Evolutionary conservation across 2,888 invertebrate species (phyloP).

Genomic region (Nemotelus nigrinus): DNA sequence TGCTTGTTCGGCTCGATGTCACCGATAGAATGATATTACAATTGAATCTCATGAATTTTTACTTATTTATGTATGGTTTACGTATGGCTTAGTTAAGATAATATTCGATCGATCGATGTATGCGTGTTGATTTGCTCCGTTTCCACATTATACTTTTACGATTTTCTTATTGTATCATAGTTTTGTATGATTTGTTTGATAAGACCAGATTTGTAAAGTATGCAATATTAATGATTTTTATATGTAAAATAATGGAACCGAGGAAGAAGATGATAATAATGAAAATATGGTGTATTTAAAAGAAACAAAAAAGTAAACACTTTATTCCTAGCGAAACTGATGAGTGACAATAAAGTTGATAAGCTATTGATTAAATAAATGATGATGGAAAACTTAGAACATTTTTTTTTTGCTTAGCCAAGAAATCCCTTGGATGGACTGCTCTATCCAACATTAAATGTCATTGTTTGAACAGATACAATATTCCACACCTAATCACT

Average conservation of each 20-base stretch:
- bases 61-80: constrained; percentile 24
- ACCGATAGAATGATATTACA: neutral
- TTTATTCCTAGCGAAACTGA: constrained; percentile 37
- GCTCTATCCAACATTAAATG: too few relatives aligned
- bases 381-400: too few relatives aligned
- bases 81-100: neutral
- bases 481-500: too few relatives aligned
- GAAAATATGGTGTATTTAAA: constrained; percentile 19
- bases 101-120: constrained; percentile 31
- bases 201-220: neutral
- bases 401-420: too few relatives aligned
- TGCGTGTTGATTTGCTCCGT: constrained; percentile 17
- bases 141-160: neutral
- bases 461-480: too few relatives aligned
- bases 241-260: constrained; percentile 18
- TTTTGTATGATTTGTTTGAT: constrained; percentile 33
- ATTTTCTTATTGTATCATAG: constrained; percentile 30
- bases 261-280: neutral
- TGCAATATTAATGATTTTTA: constrained; percentile 21
- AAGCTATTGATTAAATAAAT: constrained; percentile 9
- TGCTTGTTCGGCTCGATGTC: neutral
- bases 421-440: too few relatives aligned
- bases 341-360: constrained; percentile 43
- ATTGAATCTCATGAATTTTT: constrained; percentile 39
- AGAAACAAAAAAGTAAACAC: neutral